Evolutionary conservation across 2,888 invertebrate species (phyloP), one percentile per base, ranked within the genome.

Genomic region (Malachius bipustulatus): DNA sequence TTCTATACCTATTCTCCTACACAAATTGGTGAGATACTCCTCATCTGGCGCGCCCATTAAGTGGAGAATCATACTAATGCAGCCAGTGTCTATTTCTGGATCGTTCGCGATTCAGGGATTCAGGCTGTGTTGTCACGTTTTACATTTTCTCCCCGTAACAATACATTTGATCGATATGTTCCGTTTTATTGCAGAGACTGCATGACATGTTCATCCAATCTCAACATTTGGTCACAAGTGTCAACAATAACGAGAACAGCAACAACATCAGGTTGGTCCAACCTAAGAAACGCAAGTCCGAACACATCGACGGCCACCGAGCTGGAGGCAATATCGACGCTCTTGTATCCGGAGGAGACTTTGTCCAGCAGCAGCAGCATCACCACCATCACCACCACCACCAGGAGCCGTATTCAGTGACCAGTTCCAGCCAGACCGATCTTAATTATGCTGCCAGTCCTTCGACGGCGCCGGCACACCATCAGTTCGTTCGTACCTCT

Each of bases 181-280:
- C 42, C 32, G 47, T 44, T 41, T 63, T 45, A 38, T 66, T 67
- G 14, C 66, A 82, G 82, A 79, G 79, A 77, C 78, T 77, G 79
- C 80, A 75, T 81, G 82, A 81, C 81, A 82, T 82, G 82, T 82
- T 78, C 77, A 78, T 78, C 70, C 71, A 70, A 67, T 68, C 71
- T 65, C 72, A 71, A 58, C 70, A 70, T 59, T 54, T 60, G 59
- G 59, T 56, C 47, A 65, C 67, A 61, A 65, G 63, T 63, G 69
- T 64, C 65, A 66, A 63, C 61, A 66, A 62, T 54, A 57, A 55
- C 52, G 54, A 54, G 36, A 41, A 51, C 50, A 54, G 47, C 58
- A 59, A 52, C 52, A 45, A 35, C 40, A 45, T 30, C 45, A 47
- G 46, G 40, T 39, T 43, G 46, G 48, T 47, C 39, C 53, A 52